Evolutionary conservation across 2,888 invertebrate species (phyloP).

Genomic region (Drosophila lutescens): DNA sequence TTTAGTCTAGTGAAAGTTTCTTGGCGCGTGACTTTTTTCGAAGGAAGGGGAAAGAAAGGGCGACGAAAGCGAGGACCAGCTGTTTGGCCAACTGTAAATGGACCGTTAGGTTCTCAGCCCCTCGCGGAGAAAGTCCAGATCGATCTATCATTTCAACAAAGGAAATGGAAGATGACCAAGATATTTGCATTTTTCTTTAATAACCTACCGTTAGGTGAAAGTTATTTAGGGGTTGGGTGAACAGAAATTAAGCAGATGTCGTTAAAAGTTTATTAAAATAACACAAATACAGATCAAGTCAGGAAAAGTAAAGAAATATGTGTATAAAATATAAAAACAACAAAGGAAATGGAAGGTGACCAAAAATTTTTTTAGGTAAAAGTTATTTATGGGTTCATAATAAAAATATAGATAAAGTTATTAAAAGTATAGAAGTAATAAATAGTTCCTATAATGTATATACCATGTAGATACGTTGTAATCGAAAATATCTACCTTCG

Average conservation of each 20-base stretch:
- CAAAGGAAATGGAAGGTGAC: too few species aligned
- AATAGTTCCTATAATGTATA: too few species aligned
- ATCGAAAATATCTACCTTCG: not conserved
- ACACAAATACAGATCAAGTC: too few species aligned
- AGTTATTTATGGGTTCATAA: too few species aligned
- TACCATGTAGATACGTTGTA: not conserved
- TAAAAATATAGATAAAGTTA: too few species aligned
- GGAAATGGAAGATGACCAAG: conserved; percentile 1
- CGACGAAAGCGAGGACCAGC: conserved; percentile 4
- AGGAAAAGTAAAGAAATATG: too few species aligned
- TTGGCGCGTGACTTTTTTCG: conserved; percentile 3
- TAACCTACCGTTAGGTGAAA: conserved; percentile 4
- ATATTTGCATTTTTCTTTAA: too few species aligned
- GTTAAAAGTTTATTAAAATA: too few species aligned
- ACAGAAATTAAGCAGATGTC: not conserved
- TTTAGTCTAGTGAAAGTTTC: conserved; percentile 11
- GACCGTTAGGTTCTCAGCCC: conserved; percentile 5
- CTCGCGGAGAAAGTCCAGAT: conserved; percentile 2
- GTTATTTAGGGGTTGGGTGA: not conserved
- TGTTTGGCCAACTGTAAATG: conserved; percentile 9
- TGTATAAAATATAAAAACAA: too few species aligned
- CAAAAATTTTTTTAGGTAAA: too few species aligned
- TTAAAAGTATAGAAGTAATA: too few species aligned
- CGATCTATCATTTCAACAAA: not conserved
- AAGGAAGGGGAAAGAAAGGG: not conserved